Evolutionary conservation across 1,140 invertebrate species (phyloP).

Genomic region (Onthophagus taurus): DNA sequence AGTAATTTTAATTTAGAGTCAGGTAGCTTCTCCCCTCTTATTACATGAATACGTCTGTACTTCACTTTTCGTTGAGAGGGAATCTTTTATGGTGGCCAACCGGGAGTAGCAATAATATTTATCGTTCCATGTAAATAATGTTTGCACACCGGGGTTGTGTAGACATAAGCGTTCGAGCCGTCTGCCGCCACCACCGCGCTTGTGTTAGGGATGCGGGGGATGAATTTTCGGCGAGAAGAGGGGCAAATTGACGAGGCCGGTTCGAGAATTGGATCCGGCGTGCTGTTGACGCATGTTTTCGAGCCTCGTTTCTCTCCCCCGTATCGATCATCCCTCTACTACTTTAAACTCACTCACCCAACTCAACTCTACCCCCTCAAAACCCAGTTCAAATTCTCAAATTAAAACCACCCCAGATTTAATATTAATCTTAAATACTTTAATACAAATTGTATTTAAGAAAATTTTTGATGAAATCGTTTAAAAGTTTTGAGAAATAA

Average conservation of each 20-base stretch:
- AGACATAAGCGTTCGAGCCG: background rate
- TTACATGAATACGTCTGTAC: too few relatives aligned
- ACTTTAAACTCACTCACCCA: too few relatives aligned
- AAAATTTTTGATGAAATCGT: background rate
- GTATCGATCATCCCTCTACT: constrained; percentile 33
- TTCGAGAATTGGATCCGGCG: constrained; percentile 12
- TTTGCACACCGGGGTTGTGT: constrained; percentile 19
- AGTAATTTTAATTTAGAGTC: too few relatives aligned
- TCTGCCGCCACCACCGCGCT: background rate
- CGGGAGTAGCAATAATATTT: too few relatives aligned
- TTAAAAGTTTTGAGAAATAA: too few relatives aligned
- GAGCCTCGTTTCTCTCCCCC: constrained; percentile 29
- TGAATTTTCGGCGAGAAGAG: constrained; percentile 1
- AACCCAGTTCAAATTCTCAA: too few relatives aligned
- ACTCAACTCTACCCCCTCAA: too few relatives aligned
- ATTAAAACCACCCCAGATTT: background rate
- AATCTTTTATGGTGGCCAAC: too few relatives aligned
- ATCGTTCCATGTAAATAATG: constrained; percentile 30
- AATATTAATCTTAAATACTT: background rate
- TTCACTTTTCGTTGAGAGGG: too few relatives aligned
- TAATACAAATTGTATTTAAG: background rate
- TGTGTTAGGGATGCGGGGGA: background rate
- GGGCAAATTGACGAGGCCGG: constrained; percentile 13
- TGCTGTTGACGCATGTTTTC: constrained; percentile 36
- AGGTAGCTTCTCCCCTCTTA: too few relatives aligned